Evolutionary conservation across 2,888 invertebrate genomes (phyloP).

Genomic region (Glyphotaelius pellucidus): DNA sequence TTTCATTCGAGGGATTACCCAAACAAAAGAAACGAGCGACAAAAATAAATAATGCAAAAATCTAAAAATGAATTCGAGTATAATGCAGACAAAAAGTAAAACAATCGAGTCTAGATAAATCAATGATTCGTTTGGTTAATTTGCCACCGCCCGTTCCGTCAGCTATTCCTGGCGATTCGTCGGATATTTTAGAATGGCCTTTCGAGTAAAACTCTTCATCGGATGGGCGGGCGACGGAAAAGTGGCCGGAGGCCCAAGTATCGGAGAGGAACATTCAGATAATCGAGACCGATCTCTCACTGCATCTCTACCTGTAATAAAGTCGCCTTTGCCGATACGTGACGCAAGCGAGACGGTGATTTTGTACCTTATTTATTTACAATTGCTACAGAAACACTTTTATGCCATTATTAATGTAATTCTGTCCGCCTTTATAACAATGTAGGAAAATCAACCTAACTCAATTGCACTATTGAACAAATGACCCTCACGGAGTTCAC

Average conservation of each 20-base stretch:
- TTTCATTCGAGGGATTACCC: background rate
- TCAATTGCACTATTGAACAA: background rate
- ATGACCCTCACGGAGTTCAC: background rate
- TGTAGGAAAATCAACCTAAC: background rate
- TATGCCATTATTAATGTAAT: too few relatives aligned
- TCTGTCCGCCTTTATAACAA: too few relatives aligned
- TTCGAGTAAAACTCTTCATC: conserved; percentile 35
- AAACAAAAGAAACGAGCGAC: background rate
- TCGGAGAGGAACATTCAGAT: background rate
- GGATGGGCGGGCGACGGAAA: conserved; percentile 18
- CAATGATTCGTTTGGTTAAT: background rate
- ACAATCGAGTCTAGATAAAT: background rate
- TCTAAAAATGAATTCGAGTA: background rate
- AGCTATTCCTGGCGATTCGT: conserved; percentile 37
- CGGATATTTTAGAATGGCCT: conserved; percentile 31
- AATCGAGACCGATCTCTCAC: background rate
- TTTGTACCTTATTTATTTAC: background rate
- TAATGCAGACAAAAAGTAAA: background rate
- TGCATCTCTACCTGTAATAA: background rate
- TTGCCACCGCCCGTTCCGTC: conserved; percentile 11
- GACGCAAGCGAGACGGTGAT: background rate
- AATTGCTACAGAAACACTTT: background rate
- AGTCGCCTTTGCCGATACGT: background rate
- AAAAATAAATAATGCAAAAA: background rate
- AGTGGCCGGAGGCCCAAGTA: background rate